Evolutionary conservation across 2,797 vertebrate species (phyloP).

Genomic region (Meriones psammophilus): DNA sequence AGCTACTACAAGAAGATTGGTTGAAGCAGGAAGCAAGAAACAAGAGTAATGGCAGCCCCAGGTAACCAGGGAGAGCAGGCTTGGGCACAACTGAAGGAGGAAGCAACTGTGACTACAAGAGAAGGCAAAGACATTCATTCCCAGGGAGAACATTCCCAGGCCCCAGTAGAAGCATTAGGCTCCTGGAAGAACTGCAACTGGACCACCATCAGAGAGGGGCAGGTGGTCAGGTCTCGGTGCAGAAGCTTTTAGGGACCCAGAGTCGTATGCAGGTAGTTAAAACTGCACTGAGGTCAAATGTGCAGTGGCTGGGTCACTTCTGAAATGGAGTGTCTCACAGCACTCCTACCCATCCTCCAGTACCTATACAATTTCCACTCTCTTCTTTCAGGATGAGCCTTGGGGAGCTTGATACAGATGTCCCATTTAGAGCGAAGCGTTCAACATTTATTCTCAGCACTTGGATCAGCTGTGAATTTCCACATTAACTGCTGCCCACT

Average conservation of each 20-base stretch:
- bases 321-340: neutral
- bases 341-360: no score
- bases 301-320: neutral
- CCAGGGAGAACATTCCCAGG: neutral
- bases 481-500: neutral
- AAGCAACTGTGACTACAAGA: neutral
- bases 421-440: neutral
- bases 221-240: neutral
- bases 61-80: neutral
- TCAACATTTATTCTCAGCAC: neutral
- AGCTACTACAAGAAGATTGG: neutral
- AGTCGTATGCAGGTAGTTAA: neutral
- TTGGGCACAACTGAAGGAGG: neutral
- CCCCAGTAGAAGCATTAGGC: neutral
- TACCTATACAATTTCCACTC: neutral
- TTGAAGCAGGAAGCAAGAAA: neutral
- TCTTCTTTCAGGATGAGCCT: neutral
- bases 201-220: neutral
- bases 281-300: neutral
- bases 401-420: neutral
- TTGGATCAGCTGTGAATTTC: neutral
- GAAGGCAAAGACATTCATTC: no score
- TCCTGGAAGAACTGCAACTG: neutral
- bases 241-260: neutral
- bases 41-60: neutral